Base-by-base conservation (phyloP, 1,140 invertebrate species). In the Homarus americanus region DNA sequence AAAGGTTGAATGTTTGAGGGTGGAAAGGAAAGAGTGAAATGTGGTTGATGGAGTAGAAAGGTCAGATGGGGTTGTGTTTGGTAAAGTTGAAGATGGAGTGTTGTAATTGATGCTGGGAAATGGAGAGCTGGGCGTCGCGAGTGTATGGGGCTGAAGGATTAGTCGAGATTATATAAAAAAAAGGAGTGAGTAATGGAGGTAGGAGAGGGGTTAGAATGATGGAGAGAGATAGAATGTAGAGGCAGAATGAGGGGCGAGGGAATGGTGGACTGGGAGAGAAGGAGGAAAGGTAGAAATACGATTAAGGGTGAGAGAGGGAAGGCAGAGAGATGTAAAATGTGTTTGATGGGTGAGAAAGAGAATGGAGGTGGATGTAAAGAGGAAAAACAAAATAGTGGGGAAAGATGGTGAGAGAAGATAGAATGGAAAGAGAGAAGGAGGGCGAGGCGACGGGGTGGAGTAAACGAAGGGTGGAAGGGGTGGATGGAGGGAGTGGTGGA, bases 381-480 rank as follows among this genome's bases (percentile, higher is more conserved):
- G 53, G 53, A 53, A n/a, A 28, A 44, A 82, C 28, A 82, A 44
- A 82, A 28, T 17, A 44, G n/a, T 20, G 36, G 34, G 41, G 66
- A 41, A 63, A 40, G 38, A 32, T 24, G 63, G 63, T 15, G 20
- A 24, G 38, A 32, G n/a, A 38, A 17, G 44, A 83, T 34, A 7
- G 28, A 40, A 41, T 36, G 41, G 80, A 66, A 41, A 38, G 80
- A 66, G 80, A 83, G 58, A 24, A 40, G 41, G 9, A 80, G 41
- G n/a, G 32, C 12, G n/a, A 34, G 79, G 36, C 24, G 49, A 63
- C 49, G 17, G n/a, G n/a, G 28, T 34, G 41, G 49, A 34, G 49
- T 34, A 63, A 36, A 9, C 10, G 44, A 36, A 40, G 28, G 36
- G 49, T 20, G 32, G 41, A 5, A 4, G 36, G 12, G 49, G 44